Conservation (phyloP, 2,113 vertebrate species). For the Saiga tatarica region DNA sequence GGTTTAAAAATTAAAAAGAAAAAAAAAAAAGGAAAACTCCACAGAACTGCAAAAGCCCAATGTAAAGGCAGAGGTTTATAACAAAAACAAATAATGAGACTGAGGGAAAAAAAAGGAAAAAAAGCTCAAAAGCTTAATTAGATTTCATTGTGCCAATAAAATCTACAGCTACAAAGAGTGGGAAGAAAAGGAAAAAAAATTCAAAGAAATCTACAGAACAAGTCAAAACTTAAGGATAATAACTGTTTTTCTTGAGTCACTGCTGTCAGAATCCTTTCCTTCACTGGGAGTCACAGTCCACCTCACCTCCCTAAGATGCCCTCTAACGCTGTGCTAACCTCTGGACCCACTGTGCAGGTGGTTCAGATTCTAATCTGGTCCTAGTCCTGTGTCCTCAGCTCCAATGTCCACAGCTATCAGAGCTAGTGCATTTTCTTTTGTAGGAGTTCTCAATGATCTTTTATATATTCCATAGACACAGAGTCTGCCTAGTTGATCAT, state of each 20-base stretch:
- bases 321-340: background rate
- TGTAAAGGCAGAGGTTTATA: background rate
- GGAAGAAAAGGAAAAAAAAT: background rate
- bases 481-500: background rate
- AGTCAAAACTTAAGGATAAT: background rate
- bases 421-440: background rate
- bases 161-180: background rate
- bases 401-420: background rate
- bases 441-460: background rate
- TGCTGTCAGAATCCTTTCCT: background rate
- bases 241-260: background rate
- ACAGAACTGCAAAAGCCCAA: background rate
- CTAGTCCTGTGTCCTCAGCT: background rate
- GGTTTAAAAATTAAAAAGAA: background rate
- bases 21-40: background rate
- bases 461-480: background rate
- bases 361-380: background rate
- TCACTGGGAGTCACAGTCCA: background rate
- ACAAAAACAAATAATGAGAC: background rate
- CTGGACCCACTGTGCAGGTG: fast-evolving
- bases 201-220: background rate
- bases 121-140: background rate
- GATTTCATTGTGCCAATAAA: background rate
- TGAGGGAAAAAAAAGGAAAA: background rate
- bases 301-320: background rate